These are phyloP conservation scores for Chelon auratus DNA, from an alignment of 2,797 vertebrate genomes.

Conservation along the genomic window DNA sequence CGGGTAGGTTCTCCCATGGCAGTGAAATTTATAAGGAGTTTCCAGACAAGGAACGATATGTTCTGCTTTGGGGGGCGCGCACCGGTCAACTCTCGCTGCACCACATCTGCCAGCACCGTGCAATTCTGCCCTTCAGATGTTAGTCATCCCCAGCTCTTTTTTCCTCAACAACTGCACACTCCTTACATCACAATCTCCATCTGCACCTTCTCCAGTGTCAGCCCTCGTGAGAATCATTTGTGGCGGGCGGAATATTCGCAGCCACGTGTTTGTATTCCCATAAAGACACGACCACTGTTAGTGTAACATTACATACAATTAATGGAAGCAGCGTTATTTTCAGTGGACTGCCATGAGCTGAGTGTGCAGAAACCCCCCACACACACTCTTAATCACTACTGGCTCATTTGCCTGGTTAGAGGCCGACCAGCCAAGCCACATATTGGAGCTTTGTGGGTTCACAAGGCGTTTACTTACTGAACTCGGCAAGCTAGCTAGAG, in stretches of 20 bases:
- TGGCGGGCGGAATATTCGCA: slow-evolving; percentile 2
- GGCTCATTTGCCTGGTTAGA: slow-evolving; percentile 29
- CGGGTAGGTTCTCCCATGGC: slow-evolving; percentile 9
- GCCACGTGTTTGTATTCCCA: slow-evolving; percentile 2
- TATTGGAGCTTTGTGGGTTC: slow-evolving; percentile 1
- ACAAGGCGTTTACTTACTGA: slow-evolving; percentile 14
- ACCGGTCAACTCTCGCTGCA: slow-evolving; percentile 17
- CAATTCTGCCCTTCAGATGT: slow-evolving; percentile 17
- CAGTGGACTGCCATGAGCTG: slow-evolving; percentile 30
- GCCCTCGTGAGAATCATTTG: slow-evolving; percentile 8
- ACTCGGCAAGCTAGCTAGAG: background rate
- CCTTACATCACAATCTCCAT: background rate
- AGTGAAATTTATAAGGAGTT: slow-evolving; percentile 9
- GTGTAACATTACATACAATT: slow-evolving; percentile 49
- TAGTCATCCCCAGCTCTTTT: slow-evolving; percentile 4
- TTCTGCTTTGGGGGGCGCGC: slow-evolving; percentile 33
- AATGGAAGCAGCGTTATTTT: slow-evolving; percentile 58
- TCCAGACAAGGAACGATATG: slow-evolving; percentile 24
- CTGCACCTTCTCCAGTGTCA: slow-evolving; percentile 10
- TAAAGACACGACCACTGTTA: slow-evolving; percentile 19
- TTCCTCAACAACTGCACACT: slow-evolving; percentile 3
- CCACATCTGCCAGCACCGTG: slow-evolving; percentile 42
- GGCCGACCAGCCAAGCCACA: slow-evolving; percentile 35
- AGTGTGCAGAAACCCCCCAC: slow-evolving; percentile 28
- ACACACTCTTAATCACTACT: slow-evolving; percentile 35